Percentiles rank a stretch among this genome's conserved stretches.
These are phyloP conservation scores for Polyodon spathula DNA, from an alignment of 2,113 vertebrate species.

Conservation along the genomic window DNA sequence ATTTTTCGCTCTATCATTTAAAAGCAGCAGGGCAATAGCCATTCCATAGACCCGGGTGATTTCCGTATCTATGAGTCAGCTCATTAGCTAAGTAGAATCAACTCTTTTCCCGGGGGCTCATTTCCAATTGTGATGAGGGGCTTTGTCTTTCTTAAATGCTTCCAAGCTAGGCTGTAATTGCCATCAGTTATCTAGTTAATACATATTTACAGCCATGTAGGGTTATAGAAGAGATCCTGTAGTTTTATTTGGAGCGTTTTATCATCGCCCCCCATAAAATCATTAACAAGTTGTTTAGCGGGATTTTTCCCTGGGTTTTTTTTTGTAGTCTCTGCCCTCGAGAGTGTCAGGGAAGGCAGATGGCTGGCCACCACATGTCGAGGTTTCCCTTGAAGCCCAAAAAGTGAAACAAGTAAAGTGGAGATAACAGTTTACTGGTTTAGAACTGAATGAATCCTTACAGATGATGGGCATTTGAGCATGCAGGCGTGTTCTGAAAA, in stretches of 20 bases:
- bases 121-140: conserved; percentile 63
- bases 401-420: conserved; percentile 6
- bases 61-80: conserved; percentile 71
- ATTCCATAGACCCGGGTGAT: conserved; percentile 50
- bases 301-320: conserved; percentile 53
- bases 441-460: too few species aligned
- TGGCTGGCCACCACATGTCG: conserved; percentile 42
- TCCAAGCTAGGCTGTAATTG: conserved; percentile 68
- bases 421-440: conserved; percentile 36
- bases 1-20: conserved; percentile 51
- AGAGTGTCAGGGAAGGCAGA: conserved; percentile 51
- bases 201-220: conserved; percentile 82
- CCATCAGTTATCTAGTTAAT: conserved; percentile 83
- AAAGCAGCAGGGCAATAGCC: conserved; percentile 45
- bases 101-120: conserved; percentile 66
- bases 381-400: conserved; percentile 30
- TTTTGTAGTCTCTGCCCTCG: conserved; percentile 46
- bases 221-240: conserved; percentile 72
- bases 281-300: conserved; percentile 72
- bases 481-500: too few species aligned
- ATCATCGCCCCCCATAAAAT: conserved; percentile 71
- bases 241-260: conserved; percentile 75
- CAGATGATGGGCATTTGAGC: too few species aligned
- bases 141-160: conserved; percentile 75
- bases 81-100: conserved; percentile 81